Evolutionary conservation across 2,888 invertebrate genomes (phyloP), one percentile per base, ranked within the genome.

Genomic region (Rutpela maculata): DNA sequence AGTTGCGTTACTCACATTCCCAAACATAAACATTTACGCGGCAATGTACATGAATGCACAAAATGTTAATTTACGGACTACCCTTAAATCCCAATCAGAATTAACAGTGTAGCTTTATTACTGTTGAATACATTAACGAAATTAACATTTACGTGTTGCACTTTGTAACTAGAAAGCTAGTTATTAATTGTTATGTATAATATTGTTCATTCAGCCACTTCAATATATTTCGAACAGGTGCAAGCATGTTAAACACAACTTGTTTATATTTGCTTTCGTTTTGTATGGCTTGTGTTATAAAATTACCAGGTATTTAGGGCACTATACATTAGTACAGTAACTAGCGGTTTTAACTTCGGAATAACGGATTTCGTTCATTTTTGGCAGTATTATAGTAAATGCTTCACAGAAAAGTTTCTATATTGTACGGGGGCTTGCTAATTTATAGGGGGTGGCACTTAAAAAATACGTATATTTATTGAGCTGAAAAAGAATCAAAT

Each of bases 61-160:
- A 50, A 15, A 50, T 50, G 12, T 50, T 50, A 50, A 50, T 15
- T 50, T 50, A 50, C n/a, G n/a, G n/a, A 6, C 50, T n/a, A 50
- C 50, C 50, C 50, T 50, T 50, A 50, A n/a, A 50, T 50, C 50
- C 50, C n/a, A 50, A 50, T 50, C 50, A 50, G n/a, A 50, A 50
- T 50, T 50, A 50, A 50, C 50, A 50, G n/a, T n/a, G 12, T n/a
- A n/a, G 50, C 15, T 50, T 50, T 50, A 50, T 50, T 50, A 50
- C 50, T 6, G 6, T 5, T 35, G 31, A 3, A 50, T 43, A 43
- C 43, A 15, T 50, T 50, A 50, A 50, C n/a, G 15, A 43, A 43
- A 43, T 43, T 43, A 43, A 43, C 43, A 15, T 43, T 35, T 7
- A 43, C 43, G 43, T 43, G 43, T 35, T 50, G 50, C 50, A 5